phyloP scores from a whole-genome alignment of 2,797 vertebrate genomes.

The Apogon hyalosoma region DNA sequence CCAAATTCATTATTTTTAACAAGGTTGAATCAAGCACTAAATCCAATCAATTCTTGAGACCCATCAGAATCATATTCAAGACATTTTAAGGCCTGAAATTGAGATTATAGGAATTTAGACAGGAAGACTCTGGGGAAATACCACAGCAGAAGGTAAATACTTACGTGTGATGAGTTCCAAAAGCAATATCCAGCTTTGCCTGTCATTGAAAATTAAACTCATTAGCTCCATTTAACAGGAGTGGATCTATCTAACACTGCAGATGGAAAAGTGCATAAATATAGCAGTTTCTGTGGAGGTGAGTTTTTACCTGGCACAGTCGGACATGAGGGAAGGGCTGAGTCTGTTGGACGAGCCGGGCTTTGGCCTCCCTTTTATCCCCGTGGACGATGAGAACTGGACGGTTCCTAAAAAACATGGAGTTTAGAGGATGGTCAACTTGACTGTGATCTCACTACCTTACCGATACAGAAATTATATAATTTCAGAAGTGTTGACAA shows the following conservation, averaged over 20 bases:
- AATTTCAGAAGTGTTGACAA: too few species aligned
- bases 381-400: slow-evolving; percentile 94
- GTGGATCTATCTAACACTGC: too few species aligned
- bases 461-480: too few species aligned
- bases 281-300: not conserved
- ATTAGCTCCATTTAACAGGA: slow-evolving; percentile 30
- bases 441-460: too few species aligned
- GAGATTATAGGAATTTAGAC: too few species aligned
- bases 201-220: slow-evolving; percentile 72
- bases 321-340: slow-evolving; percentile 89
- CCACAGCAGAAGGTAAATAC: slow-evolving; percentile 55
- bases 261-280: not conserved
- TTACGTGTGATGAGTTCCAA: slow-evolving; percentile 99
- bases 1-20: not conserved
- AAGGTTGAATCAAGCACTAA: not conserved
- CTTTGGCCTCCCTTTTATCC: slow-evolving; percentile 95
- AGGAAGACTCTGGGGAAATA: too few species aligned
- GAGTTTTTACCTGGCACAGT: slow-evolving; percentile 91
- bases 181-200: slow-evolving; percentile 98
- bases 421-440: too few species aligned
- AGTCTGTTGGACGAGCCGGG: slow-evolving; percentile 89
- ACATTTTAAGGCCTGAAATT: too few species aligned
- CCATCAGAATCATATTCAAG: too few species aligned
- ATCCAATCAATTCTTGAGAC: not conserved
- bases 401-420: slow-evolving; percentile 82